phyloP scores from a whole-genome alignment of 2,888 invertebrate species.

The Pseudococcus longispinus region DNA sequence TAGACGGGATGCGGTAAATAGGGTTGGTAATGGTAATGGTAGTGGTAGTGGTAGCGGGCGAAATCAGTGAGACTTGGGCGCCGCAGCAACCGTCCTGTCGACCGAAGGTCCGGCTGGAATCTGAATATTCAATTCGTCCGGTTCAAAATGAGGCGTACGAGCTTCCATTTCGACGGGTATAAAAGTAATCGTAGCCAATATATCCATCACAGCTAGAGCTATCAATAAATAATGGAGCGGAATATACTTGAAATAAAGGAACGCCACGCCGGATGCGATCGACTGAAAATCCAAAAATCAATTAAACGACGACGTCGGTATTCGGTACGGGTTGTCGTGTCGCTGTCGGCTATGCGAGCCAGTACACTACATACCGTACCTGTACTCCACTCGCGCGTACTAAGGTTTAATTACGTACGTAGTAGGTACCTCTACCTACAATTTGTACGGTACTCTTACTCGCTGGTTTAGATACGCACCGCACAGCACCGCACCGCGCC shows the following conservation, averaged over 20 bases:
- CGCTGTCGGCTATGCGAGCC: too few species aligned
- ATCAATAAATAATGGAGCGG: conserved; percentile 75
- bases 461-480: too few species aligned
- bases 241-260: conserved; percentile 80
- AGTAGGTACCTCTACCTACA: too few species aligned
- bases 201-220: conserved; percentile 66
- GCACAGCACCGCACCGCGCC: too few species aligned
- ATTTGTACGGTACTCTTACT: too few species aligned
- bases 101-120: conserved; percentile 4
- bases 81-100: background rate
- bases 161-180: conserved; percentile 17
- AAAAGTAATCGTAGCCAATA: conserved; percentile 23
- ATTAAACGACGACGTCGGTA: background rate
- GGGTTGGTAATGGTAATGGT: too few species aligned
- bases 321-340: too few species aligned
- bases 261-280: conserved; percentile 82
- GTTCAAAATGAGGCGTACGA: conserved; percentile 23
- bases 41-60: background rate
- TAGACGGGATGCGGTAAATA: too few species aligned
- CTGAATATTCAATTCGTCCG: background rate
- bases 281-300: conserved; percentile 67
- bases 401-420: too few species aligned
- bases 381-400: background rate
- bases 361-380: too few species aligned
- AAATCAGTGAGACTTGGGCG: background rate